Base-by-base conservation (phyloP, 1,140 invertebrate genomes). In the Temnothorax curvispinosus region DNA sequence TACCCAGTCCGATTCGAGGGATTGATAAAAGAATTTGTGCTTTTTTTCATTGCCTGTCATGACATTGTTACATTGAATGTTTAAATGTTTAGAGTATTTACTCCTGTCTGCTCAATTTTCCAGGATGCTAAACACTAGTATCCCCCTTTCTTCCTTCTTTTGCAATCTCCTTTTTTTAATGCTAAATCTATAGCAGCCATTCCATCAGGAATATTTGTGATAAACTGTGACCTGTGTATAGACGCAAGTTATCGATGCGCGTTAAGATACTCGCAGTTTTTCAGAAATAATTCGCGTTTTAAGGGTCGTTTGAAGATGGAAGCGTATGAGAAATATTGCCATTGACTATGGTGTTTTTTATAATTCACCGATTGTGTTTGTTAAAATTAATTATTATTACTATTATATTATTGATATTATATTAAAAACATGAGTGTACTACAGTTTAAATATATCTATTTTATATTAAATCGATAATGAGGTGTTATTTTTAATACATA, bases 361-460 rank as follows among this genome's bases (percentile, higher is more conserved):
- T 67, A 77, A 90, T 85, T 90, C 76, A 91, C 82, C 74, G 67
- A 88, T 88, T 92, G 84, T 92, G 87, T 92, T 91, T 87, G 89
- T 85, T 90, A 89, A 89, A 91, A 90, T 78, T 90, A 88, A 89
- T 71, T 82, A 89, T 62, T 88, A 72, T 62, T 88, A 72, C 65
- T 86, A 86, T 54, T 87, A 87, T 87, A 90, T 86, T 88, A 87
- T 85, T 89, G 87, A 84, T 89, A 88, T 90, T 87, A 72, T 90
- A 84, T 76, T 80, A 74, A 85, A 88, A 91, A 93, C 77, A 93
- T 92, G 74, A 92, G 85, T 94, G 93, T 94, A 94, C 92, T 91
- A 92, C 92, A 94, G 91, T 94, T 94, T 92, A 93, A 94, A 94
- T 92, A 93, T 93, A 93, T 91, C 91, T 94, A 92, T 94, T 91